Percentiles rank a stretch among this genome's conserved stretches.
Evolutionary conservation across 2,797 vertebrate genomes (phyloP).

Genomic region (Tolypeutes matacus): DNA sequence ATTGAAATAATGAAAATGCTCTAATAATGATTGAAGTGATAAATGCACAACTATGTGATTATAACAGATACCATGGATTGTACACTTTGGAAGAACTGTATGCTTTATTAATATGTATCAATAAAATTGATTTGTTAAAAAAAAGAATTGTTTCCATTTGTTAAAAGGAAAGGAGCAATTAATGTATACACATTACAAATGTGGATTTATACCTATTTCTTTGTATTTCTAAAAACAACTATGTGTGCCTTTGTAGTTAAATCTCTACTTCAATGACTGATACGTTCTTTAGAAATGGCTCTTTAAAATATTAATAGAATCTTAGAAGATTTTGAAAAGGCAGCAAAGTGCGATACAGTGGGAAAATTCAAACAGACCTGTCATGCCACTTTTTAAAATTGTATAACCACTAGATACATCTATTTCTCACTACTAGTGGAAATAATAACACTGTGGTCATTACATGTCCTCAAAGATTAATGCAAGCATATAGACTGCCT

Average conservation of each 20-base stretch:
- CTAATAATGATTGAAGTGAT: too few relatives aligned
- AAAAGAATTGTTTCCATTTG: background rate
- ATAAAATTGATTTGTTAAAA: too few relatives aligned
- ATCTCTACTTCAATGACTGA: background rate
- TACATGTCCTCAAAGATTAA: background rate
- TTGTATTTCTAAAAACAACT: background rate
- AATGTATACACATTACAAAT: background rate
- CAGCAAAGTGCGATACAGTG: fast-evolving
- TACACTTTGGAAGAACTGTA: too few relatives aligned
- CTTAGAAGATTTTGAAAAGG: background rate
- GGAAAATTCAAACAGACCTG: background rate
- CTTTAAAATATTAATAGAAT: background rate
- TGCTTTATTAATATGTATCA: too few relatives aligned
- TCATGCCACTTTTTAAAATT: fast-evolving
- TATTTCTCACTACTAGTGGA: background rate
- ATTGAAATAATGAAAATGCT: too few relatives aligned
- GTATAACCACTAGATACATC: background rate
- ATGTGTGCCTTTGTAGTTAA: background rate
- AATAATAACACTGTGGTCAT: background rate
- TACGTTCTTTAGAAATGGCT: background rate
- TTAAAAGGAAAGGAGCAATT: background rate
- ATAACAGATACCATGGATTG: too few relatives aligned
- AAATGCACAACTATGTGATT: too few relatives aligned
- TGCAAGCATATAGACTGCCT: background rate
- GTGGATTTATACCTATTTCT: background rate